Conservation (phyloP, 2,797 vertebrate species). For the Nothura maculosa region DNA sequence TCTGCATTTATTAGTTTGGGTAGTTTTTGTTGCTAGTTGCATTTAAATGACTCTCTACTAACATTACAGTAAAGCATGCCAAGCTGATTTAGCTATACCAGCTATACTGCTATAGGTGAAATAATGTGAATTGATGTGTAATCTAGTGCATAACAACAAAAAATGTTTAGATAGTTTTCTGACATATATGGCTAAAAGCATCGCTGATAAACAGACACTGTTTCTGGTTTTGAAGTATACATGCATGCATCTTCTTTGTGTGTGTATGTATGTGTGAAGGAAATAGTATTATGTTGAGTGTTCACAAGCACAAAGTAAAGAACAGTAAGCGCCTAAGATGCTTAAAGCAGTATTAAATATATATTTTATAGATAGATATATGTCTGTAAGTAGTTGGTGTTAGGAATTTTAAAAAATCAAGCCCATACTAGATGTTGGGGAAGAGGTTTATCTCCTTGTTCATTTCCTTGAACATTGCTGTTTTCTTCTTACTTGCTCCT, state of each 20-base stretch:
- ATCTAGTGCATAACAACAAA: background rate
- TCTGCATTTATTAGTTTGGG: background rate
- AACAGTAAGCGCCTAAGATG: background rate
- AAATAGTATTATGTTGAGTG: fast-evolving
- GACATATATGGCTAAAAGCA: background rate
- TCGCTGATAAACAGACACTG: background rate
- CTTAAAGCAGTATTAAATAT: background rate
- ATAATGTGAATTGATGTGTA: background rate
- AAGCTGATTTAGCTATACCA: background rate
- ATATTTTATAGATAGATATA: background rate
- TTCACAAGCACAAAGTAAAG: background rate
- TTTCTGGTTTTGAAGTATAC: background rate
- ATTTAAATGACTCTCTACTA: background rate
- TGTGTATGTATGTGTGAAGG: background rate
- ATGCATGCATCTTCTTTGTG: background rate
- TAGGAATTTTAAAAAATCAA: background rate
- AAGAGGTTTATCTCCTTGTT: background rate
- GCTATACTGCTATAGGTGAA: background rate
- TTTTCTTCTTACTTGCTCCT: background rate
- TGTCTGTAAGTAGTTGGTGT: background rate
- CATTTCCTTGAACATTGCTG: background rate
- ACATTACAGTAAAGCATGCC: background rate
- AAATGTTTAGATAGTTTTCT: background rate
- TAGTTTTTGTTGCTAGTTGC: background rate
- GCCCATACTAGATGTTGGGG: background rate